Evolutionary conservation across 1,140 invertebrate species (phyloP).

Genomic region (Delia radicum): DNA sequence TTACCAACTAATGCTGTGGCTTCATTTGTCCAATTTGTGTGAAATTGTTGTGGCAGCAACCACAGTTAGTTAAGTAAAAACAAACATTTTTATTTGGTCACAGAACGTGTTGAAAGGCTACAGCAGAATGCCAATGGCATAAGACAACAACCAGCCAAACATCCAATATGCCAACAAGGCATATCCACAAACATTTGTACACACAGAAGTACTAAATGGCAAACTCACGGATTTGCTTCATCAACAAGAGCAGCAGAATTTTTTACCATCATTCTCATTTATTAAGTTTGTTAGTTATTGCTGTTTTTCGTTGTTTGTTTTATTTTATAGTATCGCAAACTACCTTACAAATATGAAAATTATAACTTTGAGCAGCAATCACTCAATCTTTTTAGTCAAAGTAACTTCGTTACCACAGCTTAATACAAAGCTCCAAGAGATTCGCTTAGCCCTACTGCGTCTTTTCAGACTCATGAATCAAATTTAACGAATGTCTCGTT

Average conservation of each 20-base stretch:
- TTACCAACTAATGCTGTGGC: conserved; percentile 27
- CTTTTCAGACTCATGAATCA: conserved; percentile 48
- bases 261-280: background rate
- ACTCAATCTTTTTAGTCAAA: conserved; percentile 46
- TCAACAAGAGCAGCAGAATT: background rate
- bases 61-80: conserved; percentile 26
- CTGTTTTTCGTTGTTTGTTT: background rate
- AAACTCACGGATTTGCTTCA: background rate
- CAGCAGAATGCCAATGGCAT: background rate
- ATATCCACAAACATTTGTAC: background rate
- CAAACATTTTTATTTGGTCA: conserved; percentile 33
- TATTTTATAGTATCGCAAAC: background rate
- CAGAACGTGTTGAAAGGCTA: conserved; percentile 25
- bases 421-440: conserved; percentile 6
- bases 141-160: conserved; percentile 1
- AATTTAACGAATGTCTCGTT: conserved; percentile 53
- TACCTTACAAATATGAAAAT: conserved; percentile 54
- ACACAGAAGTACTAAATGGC: background rate
- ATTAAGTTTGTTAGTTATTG: background rate
- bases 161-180: background rate
- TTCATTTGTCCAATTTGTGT: conserved; percentile 29
- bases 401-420: background rate
- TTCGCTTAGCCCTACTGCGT: conserved; percentile 24
- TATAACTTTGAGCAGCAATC: conserved; percentile 57
- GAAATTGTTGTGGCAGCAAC: conserved; percentile 25